Percentiles rank a stretch among this genome's conserved stretches.
phyloP scores from a whole-genome alignment of 1,140 invertebrate species.

The Fragariocoptes setiger region DNA sequence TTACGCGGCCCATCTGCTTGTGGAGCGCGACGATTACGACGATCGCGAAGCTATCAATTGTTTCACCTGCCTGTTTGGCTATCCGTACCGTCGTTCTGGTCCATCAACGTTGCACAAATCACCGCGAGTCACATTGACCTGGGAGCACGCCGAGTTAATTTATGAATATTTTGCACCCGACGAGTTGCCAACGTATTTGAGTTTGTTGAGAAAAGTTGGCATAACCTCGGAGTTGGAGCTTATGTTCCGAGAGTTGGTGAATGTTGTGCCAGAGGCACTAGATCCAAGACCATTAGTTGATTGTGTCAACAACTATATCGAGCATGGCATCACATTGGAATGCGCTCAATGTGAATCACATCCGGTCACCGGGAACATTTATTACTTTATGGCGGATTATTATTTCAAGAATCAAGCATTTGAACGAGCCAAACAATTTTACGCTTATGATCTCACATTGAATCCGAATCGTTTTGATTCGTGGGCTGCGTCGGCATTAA shows the following conservation, averaged over 20 bases:
- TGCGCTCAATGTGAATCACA: conserved; percentile 4
- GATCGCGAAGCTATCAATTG: conserved; percentile 3
- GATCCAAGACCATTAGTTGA: conserved; percentile 9
- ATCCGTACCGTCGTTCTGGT: conserved; percentile 1
- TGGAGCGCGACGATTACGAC: neutral
- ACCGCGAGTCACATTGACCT: conserved; percentile 24
- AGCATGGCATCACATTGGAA: conserved; percentile 11
- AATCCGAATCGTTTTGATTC: conserved; percentile 48
- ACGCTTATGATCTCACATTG: conserved; percentile 42
- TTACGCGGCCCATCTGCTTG: neutral
- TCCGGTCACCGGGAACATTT: conserved; percentile 24
- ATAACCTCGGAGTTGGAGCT: conserved; percentile 22
- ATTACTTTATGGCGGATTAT: conserved; percentile 61
- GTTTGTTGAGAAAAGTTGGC: conserved; percentile 13
- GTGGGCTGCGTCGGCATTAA: conserved; percentile 59
- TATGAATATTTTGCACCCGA: conserved; percentile 53
- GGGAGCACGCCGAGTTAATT: conserved; percentile 37
- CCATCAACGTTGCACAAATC: neutral
- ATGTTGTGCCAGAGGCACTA: conserved; percentile 27
- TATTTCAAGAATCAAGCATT: conserved; percentile 55
- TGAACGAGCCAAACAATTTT: conserved; percentile 41
- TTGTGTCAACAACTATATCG: conserved; percentile 14
- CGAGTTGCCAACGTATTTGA: conserved; percentile 46
- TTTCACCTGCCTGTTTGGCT: conserved; percentile 7
- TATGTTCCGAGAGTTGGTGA: conserved; percentile 37